Base-by-base conservation (phyloP, 2,888 invertebrate species). In the Caenorhabditis drosophilae region DNA sequence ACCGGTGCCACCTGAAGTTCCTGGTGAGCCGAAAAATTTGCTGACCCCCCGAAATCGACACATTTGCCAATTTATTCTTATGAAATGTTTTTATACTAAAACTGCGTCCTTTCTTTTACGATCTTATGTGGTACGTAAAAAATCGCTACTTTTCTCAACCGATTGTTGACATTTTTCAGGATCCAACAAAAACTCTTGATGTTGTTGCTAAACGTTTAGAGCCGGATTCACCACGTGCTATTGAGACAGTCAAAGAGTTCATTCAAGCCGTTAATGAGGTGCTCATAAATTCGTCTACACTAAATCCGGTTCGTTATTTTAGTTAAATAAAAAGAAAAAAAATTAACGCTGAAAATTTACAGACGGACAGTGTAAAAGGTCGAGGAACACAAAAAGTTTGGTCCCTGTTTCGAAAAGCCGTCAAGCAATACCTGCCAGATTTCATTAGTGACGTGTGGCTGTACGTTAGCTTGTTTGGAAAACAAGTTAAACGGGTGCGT, bases 281-380 rank as follows among this genome's bases (percentile, higher is more conserved):
- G n/a, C 34, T 46, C 31, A 46, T 20, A n/a, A 46, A 46, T 34
- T 26, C 31, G 18, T 27, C 46, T 11, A 46, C 4, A n/a, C 20
- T 20, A n/a, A 46, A 46, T 34, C 12, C 46, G 40, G 40, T 40
- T 9, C 12, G 31, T 31, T 6, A 31, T 31, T 6, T 31, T 31
- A 31, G 6, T 31, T 31, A 31, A 31, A 31, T 9, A 31, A 31
- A 31, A 31, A 31, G 31, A 9, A 31, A 31, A 31, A 31, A 31
- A 9, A 23, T 6, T 4, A 23, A 11, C 23, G 23, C 12, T 31
- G 12, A 31, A 9, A 31, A 31, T 31, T 31, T 31, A 9, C 31
- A 31, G 31, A 6, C 31, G 31, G 12, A 31, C 31, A 31, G 31
- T 12, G 23, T 4, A 23, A 42, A 42, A 23, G 42, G 42, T 6